Evolutionary conservation across 2,797 vertebrate species (phyloP).

Genomic region (Limnodromus scolopaceus): DNA sequence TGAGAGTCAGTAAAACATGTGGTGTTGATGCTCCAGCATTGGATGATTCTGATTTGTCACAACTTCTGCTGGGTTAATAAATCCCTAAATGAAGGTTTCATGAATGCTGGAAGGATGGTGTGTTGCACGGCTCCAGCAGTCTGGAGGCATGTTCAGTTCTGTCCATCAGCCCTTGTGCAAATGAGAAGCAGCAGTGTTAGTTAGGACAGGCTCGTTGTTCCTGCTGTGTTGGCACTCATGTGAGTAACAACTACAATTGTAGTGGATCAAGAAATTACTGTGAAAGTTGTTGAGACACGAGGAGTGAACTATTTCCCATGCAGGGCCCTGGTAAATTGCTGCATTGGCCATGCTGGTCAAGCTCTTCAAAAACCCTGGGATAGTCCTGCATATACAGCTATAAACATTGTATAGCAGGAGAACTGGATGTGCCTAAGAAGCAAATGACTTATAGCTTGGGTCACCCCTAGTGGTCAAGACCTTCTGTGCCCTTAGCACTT

Average conservation of each 20-base stretch:
- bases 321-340: neutral
- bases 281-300: neutral
- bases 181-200: neutral
- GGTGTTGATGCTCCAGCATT: neutral
- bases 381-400: neutral
- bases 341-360: neutral
- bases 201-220: neutral
- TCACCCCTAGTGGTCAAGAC: neutral
- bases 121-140: accelerated
- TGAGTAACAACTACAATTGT: neutral
- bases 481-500: neutral
- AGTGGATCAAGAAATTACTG: neutral
- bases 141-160: neutral
- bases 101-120: neutral
- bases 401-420: neutral
- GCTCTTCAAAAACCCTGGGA: neutral
- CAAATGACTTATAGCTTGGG: neutral
- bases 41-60: neutral
- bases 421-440: neutral
- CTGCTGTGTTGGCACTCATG: neutral
- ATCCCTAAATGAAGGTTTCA: neutral
- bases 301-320: neutral
- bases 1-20: neutral
- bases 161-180: neutral
- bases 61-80: neutral